phyloP scores from a whole-genome alignment of 2,113 vertebrate genomes.

The Aldabrachelys gigantea region DNA sequence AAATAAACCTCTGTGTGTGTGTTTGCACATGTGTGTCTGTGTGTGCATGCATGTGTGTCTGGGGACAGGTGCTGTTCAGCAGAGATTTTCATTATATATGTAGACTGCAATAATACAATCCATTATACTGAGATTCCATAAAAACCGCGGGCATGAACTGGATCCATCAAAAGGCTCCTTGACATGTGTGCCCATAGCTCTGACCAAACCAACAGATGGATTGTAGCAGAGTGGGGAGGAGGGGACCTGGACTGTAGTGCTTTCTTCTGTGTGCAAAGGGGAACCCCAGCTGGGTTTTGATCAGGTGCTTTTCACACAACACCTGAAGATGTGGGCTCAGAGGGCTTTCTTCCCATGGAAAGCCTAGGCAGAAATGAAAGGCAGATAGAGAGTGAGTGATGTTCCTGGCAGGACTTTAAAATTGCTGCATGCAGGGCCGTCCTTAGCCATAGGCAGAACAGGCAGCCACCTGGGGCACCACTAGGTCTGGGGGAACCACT shows the following conservation, averaged over 20 bases:
- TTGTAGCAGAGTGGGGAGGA: not conserved
- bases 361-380: not conserved
- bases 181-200: not conserved
- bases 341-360: not conserved
- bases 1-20: not conserved
- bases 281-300: not conserved
- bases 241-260: not conserved
- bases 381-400: not conserved
- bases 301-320: rapidly evolving
- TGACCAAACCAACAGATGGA: not conserved
- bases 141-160: constrained; percentile 6
- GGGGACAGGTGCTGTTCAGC: not conserved
- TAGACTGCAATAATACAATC: not conserved
- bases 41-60: not conserved
- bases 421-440: not conserved
- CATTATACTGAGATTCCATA: not conserved
- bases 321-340: not conserved
- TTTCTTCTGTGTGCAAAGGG: not conserved
- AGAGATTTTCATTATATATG: not conserved
- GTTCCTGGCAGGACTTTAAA: not conserved
- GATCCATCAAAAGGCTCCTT: constrained; percentile 18
- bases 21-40: not conserved
- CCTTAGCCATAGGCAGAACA: too few relatives aligned
- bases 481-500: too few relatives aligned
- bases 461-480: too few relatives aligned